phyloP scores from a whole-genome alignment of 1,140 invertebrate genomes.

The Drosophila orosa region DNA sequence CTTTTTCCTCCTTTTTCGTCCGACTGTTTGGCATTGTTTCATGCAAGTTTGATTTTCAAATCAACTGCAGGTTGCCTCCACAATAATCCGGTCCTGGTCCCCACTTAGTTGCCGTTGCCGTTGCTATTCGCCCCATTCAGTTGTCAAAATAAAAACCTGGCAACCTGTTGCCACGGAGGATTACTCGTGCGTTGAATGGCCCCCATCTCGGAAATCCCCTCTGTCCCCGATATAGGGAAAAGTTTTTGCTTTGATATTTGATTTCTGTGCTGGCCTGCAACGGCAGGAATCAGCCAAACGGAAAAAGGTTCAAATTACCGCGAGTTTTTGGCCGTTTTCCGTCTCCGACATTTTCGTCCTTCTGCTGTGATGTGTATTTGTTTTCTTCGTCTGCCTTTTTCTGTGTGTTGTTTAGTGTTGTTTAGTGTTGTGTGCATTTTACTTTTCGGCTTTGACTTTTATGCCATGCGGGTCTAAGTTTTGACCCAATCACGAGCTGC shows the following conservation, averaged over 20 bases:
- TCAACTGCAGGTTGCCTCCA: conserved; percentile 60
- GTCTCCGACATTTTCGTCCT: conserved; percentile 35
- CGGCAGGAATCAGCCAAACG: conserved; percentile 68
- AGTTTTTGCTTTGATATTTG: conserved; percentile 79
- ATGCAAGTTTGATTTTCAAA: conserved; percentile 78
- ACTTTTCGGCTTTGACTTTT: conserved; percentile 66
- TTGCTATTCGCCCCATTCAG: conserved; percentile 42
- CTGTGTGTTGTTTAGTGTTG: conserved; percentile 4
- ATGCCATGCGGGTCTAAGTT: conserved; percentile 43
- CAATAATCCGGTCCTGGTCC: conserved; percentile 41
- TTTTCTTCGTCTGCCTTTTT: conserved; percentile 8
- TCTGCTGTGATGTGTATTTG: conserved; percentile 29
- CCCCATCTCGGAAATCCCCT: not conserved
- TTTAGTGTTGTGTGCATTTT: conserved; percentile 52
- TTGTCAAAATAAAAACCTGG: conserved; percentile 77
- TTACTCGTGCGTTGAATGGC: conserved; percentile 61
- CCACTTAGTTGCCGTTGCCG: conserved; percentile 33
- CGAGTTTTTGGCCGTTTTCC: conserved; percentile 52
- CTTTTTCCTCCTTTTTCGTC: conserved; percentile 22
- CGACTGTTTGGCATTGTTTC: conserved; percentile 69
- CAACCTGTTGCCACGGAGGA: conserved; percentile 77
- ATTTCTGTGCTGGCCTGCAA: conserved; percentile 63
- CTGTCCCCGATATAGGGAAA: conserved; percentile 20
- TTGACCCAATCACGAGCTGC: conserved; percentile 29
- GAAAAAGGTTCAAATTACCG: conserved; percentile 82